These are phyloP conservation scores for Hypomecis punctinalis DNA, from an alignment of 2,888 invertebrate species.

Conservation along the genomic window DNA sequence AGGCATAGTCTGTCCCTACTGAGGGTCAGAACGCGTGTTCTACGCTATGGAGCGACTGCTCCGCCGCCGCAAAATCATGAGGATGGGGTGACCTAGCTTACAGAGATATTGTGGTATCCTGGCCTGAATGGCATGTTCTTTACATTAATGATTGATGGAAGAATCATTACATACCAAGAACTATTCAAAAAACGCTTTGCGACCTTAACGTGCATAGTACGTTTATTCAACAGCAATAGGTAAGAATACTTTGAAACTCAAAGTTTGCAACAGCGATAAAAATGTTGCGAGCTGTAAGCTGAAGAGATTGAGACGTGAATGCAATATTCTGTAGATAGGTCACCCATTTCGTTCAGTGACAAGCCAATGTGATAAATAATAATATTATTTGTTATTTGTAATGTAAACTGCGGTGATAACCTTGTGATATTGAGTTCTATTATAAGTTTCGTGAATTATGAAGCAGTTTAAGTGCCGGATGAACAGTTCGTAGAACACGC, in stretches of 20 bases:
- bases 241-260: neutral
- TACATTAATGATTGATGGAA: no score
- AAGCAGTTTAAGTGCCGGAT: constrained; percentile 65
- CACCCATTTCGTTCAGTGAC: constrained; percentile 27
- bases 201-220: no score
- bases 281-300: constrained; percentile 3
- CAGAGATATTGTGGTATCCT: neutral
- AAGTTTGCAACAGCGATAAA: neutral
- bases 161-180: no score
- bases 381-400: constrained; percentile 40
- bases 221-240: neutral
- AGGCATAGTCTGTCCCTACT: constrained; percentile 87
- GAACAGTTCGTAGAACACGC: constrained; percentile 80
- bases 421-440: constrained; percentile 71
- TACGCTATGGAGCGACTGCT: constrained; percentile 82
- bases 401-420: constrained; percentile 62
- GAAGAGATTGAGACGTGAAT: neutral
- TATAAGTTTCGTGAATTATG: constrained; percentile 57
- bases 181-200: no score
- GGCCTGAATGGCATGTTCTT: neutral
- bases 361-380: constrained; percentile 45
- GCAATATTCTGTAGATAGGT: constrained; percentile 19
- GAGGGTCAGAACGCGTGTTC: constrained; percentile 84
- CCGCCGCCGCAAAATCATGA: constrained; percentile 80
- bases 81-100: constrained; percentile 74